Evolutionary conservation across 2,888 invertebrate genomes (phyloP), one percentile per base, ranked within the genome.

Genomic region (Lysandra bellargus): DNA sequence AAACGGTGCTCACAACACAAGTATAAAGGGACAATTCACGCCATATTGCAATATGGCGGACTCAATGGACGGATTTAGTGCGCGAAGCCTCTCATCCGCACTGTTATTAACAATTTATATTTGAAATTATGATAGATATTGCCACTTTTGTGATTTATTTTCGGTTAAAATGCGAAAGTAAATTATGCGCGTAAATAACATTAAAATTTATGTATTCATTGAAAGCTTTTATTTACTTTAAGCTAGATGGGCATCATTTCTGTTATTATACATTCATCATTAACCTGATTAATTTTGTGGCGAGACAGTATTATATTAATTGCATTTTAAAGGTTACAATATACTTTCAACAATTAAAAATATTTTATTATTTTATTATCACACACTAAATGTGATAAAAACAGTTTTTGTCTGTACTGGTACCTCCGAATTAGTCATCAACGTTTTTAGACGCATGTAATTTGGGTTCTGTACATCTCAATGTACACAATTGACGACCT

Each of bases 21-120:
- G 97, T 79, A 95, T 95, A 49, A 97, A 94, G 88, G 98, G 95
- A 86, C 97, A 96, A 85, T 98, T 80, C 80, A n/a, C 79, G 79
- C 80, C 81, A 80, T 82, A 80, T 80, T 80, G 81, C 81, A 81
- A 81, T 81, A 82, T 80, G 80, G 80, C 61, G 79, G 80, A 80
- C 80, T 82, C 77, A 53, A 44, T 37, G 72, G 78, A n/a, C 77
- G 80, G 80, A 80, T 79, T 81, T 79, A 61, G 64, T 76, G 14
- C 49, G 78, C 53, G 44, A 79, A 79, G 79, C 79, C 75, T 80
- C 73, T 33, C 80, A 77, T 79, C 79, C 40, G 78, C 78, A 30
- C 69, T 74, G 80, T 60, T 80, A 79, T 78, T 83, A 90, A 97
- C 40, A 73, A 73, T 74, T 23, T 96, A 94, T 1, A 76, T 76